Conservation (phyloP, 2,888 invertebrate genomes). For the Leucophenga maculata region DNA sequence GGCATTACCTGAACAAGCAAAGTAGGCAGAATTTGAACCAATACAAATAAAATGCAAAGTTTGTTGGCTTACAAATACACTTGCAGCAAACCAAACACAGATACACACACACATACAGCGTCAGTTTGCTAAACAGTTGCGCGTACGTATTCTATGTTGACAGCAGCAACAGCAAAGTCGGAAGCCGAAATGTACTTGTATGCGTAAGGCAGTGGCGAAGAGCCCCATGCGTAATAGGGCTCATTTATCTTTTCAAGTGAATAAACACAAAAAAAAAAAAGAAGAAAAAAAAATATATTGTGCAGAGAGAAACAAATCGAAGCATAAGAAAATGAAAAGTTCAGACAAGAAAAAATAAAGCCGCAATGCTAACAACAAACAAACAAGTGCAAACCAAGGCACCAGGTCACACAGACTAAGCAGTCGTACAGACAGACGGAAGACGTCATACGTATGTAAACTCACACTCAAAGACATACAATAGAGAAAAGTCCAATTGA, state of each 20-base stretch:
- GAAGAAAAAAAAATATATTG: background rate
- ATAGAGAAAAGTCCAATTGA: too few relatives aligned
- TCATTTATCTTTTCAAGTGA: slow-evolving; percentile 52
- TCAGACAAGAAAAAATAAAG: background rate
- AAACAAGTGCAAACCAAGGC: background rate
- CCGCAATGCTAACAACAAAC: slow-evolving; percentile 9
- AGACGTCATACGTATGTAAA: background rate
- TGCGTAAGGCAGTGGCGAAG: background rate
- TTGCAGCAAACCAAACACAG: background rate
- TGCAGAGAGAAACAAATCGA: background rate
- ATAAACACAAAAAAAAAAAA: slow-evolving; percentile 42
- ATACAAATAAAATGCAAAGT: too few relatives aligned
- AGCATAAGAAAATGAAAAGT: slow-evolving; percentile 1
- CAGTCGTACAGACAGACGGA: background rate
- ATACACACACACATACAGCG: background rate
- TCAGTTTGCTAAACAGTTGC: too few relatives aligned
- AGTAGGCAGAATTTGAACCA: too few relatives aligned
- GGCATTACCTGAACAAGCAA: background rate
- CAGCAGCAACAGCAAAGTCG: too few relatives aligned
- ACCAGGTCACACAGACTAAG: too few relatives aligned
- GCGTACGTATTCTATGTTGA: background rate
- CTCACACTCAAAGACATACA: background rate
- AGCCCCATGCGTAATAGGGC: slow-evolving; percentile 23
- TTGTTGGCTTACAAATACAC: background rate
- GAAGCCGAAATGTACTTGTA: slow-evolving; percentile 3